Evolutionary conservation across 2,888 invertebrate genomes (phyloP), one percentile per base, ranked within the genome.

Genomic region (Acrobasis suavella): DNA sequence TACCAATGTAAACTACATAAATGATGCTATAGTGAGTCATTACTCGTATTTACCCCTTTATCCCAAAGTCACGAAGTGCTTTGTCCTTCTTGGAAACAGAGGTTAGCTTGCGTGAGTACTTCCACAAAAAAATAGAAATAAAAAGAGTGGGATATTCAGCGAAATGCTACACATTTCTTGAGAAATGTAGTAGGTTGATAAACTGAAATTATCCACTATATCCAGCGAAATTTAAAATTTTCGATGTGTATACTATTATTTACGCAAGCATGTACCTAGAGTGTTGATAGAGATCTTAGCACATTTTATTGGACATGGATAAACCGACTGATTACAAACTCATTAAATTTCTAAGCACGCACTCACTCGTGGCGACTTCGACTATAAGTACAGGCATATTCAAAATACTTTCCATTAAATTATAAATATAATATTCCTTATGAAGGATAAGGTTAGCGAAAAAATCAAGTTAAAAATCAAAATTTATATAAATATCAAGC

Each of bases 291-390:
- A 55, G 55, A 55, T 55, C 38, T 9, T 39, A 17, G 42, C 46
- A 42, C 16, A 60, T 60, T 32, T 17, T 50, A 51, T 51, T 60
- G 39, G 22, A 14, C 14, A 51, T 51, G 8, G 51, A 37, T 54
- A 61, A 54, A 54, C 14, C 32, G 17, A 7, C 16, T 67, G 71
- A 77, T 78, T 79, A 72, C 75, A 66, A 70, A 72, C 68, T 69
- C 66, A 80, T 86, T 83, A 75, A 60, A 62, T 74, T 78, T 72
- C 83, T 58, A 65, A 71, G 69, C 86, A 86, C 86, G 86, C 76
- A 69, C 66, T 38, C 14, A 52, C 63, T 67, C 67, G 70, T 75
- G 70, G 72, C 69, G 72, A 68, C 72, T 46, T 5, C 9, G 14
- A 46, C 46, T 2, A 42, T 1, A n/a, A 17, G 51, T 61, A 61